phyloP scores from a whole-genome alignment of 2,113 vertebrate species.

The Lepus americanus region DNA sequence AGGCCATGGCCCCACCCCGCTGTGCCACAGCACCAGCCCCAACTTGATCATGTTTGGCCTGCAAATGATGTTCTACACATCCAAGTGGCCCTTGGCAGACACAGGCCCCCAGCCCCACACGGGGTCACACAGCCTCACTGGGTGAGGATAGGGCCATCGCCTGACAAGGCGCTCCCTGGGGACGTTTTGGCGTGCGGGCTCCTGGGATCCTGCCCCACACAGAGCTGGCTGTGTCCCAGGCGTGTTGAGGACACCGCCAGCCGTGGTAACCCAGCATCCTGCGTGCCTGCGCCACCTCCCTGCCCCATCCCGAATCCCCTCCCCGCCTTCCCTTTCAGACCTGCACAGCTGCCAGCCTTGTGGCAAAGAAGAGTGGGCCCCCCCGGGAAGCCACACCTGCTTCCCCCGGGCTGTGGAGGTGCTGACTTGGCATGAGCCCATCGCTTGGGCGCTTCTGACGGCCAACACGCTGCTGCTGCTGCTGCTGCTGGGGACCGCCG shows the following conservation, averaged over 20 bases:
- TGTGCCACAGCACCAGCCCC: no score
- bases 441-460: slow-evolving; percentile 84
- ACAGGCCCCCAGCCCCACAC: no score
- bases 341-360: slow-evolving; percentile 88
- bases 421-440: slow-evolving; percentile 84
- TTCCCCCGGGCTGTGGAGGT: slow-evolving; percentile 85
- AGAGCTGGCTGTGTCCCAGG: not conserved
- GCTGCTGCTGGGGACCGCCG: slow-evolving; percentile 77
- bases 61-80: no score
- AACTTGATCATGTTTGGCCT: no score
- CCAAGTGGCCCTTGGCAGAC: no score
- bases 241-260: no score
- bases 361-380: slow-evolving; percentile 88
- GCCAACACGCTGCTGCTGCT: slow-evolving; percentile 77
- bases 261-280: not conserved
- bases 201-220: not conserved
- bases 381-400: slow-evolving; percentile 87
- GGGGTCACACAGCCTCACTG: not conserved
- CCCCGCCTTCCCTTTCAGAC: slow-evolving; percentile 74
- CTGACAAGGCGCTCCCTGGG: not conserved
- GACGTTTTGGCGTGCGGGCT: not conserved
- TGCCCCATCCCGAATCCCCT: not conserved
- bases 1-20: no score
- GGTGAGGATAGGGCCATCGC: not conserved
- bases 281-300: not conserved